A percentile compares a stretch with the other conserved stretches of the same genome.
Evolutionary conservation across 2,888 invertebrate species (phyloP).

Genomic region (Agrochola circellaris): DNA sequence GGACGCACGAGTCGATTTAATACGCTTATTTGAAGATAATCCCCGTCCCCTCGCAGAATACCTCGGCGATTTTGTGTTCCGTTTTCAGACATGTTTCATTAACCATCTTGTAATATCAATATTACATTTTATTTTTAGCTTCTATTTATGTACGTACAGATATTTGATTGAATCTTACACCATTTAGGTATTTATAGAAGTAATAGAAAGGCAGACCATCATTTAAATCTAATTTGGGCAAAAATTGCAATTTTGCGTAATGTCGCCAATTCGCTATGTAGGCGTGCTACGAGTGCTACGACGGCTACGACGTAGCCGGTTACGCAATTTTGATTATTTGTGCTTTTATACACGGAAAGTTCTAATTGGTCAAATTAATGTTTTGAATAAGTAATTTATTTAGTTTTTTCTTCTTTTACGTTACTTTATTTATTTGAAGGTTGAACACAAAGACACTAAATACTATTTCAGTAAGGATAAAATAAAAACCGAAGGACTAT

Average conservation of each 20-base stretch:
- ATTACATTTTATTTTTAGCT: slow-evolving; percentile 2
- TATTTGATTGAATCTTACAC: not conserved
- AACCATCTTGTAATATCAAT: slow-evolving; percentile 40
- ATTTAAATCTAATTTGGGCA: not conserved
- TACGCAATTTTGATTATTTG: not conserved
- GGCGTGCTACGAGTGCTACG: slow-evolving; percentile 45
- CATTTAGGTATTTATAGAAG: not conserved
- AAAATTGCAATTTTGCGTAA: not conserved
- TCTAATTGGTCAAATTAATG: not conserved
- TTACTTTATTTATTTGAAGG: not conserved
- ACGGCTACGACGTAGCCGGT: slow-evolving; percentile 48
- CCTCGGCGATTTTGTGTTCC: slow-evolving; percentile 73
- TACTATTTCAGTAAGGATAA: not conserved
- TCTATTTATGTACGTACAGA: not conserved
- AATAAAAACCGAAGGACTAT: not conserved
- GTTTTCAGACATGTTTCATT: slow-evolving; percentile 63
- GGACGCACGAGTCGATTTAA: slow-evolving; percentile 78
- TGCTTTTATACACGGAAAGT: not conserved
- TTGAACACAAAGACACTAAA: not conserved
- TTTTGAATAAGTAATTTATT: not conserved
- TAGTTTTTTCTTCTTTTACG: not conserved
- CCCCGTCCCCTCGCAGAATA: slow-evolving; percentile 75
- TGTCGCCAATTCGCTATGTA: slow-evolving; percentile 9
- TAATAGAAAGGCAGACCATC: no score
- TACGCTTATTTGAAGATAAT: slow-evolving; percentile 88